phyloP scores from a whole-genome alignment of 2,797 vertebrate species.

The Gymnopithys bicolor region DNA sequence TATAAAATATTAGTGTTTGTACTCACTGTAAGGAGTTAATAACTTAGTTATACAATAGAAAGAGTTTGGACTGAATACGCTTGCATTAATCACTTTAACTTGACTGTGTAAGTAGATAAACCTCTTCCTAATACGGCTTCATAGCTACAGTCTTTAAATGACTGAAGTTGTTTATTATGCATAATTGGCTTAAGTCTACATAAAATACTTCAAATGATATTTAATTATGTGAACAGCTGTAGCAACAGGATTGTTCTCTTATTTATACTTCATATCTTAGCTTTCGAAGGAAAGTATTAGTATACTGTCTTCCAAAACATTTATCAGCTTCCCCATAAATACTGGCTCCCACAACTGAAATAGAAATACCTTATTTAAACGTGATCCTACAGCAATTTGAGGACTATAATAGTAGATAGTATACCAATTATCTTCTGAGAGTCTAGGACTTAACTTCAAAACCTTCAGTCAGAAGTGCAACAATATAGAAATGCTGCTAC shows the following conservation, averaged over 20 bases:
- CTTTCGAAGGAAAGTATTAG: not conserved
- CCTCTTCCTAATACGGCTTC: slow-evolving; percentile 22
- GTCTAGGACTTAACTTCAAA: not conserved
- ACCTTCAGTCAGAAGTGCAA: not conserved
- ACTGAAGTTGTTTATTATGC: slow-evolving; percentile 25
- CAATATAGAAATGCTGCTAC: not conserved
- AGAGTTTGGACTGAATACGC: not conserved
- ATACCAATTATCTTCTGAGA: not conserved
- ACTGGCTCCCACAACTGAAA: not conserved
- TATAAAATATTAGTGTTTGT: not conserved
- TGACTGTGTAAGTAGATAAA: slow-evolving; percentile 37
- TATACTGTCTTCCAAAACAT: not conserved
- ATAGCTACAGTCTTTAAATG: not conserved
- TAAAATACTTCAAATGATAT: slow-evolving; percentile 13
- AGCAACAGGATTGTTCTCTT: slow-evolving; percentile 15
- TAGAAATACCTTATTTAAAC: not conserved
- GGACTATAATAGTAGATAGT: not conserved
- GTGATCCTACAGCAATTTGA: not conserved
- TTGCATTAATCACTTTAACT: slow-evolving; percentile 25
- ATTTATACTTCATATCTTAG: not conserved
- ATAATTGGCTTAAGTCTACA: slow-evolving; percentile 54
- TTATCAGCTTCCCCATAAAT: not conserved
- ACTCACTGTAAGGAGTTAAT: not conserved
- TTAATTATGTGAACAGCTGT: slow-evolving; percentile 33
- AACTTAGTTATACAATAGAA: not conserved